Conservation (phyloP, 2,797 vertebrate species). For the Lepus townsendii region DNA sequence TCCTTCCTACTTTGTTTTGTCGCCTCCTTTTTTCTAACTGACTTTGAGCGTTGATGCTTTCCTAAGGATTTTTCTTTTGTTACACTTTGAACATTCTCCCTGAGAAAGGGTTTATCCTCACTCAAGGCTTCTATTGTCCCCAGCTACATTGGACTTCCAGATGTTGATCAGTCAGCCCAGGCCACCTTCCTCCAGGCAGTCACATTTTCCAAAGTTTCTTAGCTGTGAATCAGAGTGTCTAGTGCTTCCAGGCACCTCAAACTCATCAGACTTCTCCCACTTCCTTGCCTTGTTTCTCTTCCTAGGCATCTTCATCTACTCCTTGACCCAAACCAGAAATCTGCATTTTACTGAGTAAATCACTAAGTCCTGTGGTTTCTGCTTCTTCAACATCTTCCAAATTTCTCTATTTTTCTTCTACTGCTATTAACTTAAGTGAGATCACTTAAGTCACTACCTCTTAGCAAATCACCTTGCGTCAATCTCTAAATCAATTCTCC, state of each 20-base stretch:
- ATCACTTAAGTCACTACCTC: background rate
- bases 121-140: background rate
- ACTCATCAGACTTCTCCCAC: background rate
- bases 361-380: background rate
- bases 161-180: background rate
- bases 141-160: background rate
- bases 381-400: background rate
- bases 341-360: constrained; percentile 1
- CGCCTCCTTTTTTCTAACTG: background rate
- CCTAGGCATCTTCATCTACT: background rate
- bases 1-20: background rate
- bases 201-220: background rate
- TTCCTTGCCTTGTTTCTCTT: background rate
- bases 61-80: background rate
- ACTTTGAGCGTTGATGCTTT: background rate
- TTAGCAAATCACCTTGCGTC: background rate
- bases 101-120: background rate
- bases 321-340: background rate
- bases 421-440: background rate
- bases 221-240: background rate
- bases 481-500: background rate
- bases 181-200: background rate
- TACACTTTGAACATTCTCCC: background rate
- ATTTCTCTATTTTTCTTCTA: background rate
- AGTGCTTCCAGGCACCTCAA: background rate